phyloP scores from a whole-genome alignment of 2,797 vertebrate species.

The Sebastolobus altivelis region DNA sequence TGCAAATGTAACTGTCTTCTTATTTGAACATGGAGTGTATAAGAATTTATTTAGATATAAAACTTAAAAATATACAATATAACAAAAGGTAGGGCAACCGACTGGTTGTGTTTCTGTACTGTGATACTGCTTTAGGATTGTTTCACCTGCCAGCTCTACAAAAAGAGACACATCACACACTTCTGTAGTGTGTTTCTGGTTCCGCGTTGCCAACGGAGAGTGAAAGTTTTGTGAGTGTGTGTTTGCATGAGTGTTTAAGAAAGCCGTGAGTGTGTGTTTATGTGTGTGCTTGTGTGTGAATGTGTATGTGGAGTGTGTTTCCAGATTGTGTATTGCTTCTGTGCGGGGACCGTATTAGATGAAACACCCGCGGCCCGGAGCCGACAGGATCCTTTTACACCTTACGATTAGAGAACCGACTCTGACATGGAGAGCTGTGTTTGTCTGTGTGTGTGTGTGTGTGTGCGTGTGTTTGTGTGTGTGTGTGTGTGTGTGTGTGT shows the following conservation, averaged over 20 bases:
- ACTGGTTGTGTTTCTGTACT: no score
- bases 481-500: background rate
- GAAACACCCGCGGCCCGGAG: constrained; percentile 30
- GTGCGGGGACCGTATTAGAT: constrained; percentile 42
- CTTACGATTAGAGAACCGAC: constrained; percentile 33
- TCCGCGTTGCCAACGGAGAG: no score
- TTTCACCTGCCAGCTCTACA: background rate
- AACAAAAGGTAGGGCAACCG: no score
- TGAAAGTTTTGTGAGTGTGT: background rate
- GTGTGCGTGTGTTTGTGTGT: background rate
- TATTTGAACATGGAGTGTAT: background rate
- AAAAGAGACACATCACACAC: no score
- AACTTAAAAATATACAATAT: no score
- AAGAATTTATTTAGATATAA: background rate
- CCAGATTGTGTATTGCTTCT: constrained; percentile 59
- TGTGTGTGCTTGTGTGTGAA: background rate
- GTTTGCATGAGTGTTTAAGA: background rate
- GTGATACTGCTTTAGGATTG: no score
- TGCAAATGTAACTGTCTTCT: background rate
- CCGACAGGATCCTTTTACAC: constrained; percentile 45
- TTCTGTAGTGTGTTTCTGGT: no score
- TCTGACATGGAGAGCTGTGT: background rate
- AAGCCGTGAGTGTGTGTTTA: background rate
- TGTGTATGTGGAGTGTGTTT: background rate
- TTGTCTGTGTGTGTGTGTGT: background rate